A percentile compares a stretch with the other conserved stretches of the same genome.
These are phyloP conservation scores for Paramormyrops kingsleyae DNA, from an alignment of 2,113 vertebrate species.

Conservation along the genomic window DNA sequence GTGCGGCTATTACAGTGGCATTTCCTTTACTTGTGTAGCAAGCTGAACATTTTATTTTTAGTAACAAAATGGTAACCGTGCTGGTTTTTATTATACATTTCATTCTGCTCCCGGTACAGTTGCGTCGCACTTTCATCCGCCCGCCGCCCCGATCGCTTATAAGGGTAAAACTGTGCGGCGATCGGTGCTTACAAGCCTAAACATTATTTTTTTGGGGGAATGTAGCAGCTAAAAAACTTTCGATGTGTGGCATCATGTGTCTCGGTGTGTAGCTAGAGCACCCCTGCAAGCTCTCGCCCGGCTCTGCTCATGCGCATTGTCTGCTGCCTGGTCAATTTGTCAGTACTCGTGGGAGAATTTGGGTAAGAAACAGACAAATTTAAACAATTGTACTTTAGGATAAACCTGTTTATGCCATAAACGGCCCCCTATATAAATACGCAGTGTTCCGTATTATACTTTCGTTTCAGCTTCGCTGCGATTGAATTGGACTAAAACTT, in stretches of 20 bases:
- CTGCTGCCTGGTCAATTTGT: slow-evolving; percentile 45
- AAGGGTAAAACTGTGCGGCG: background rate
- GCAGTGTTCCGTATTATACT: slow-evolving; percentile 22
- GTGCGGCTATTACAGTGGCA: background rate
- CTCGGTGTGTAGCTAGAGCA: slow-evolving; percentile 27
- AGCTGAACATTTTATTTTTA: slow-evolving; percentile 33
- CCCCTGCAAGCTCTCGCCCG: slow-evolving; percentile 26
- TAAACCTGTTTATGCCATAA: slow-evolving; percentile 24
- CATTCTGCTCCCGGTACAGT: background rate
- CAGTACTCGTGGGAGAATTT: slow-evolving; percentile 54
- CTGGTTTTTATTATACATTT: slow-evolving; percentile 16
- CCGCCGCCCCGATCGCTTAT: background rate
- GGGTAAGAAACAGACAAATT: slow-evolving; percentile 50
- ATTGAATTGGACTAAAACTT: slow-evolving; percentile 39
- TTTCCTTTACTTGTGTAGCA: slow-evolving; percentile 12
- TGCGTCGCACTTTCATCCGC: background rate
- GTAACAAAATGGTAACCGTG: slow-evolving; percentile 28
- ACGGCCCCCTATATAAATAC: background rate
- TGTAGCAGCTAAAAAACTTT: slow-evolving; percentile 34
- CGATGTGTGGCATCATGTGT: slow-evolving; percentile 29
- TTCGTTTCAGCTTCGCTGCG: slow-evolving; percentile 26
- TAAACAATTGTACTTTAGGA: slow-evolving; percentile 38
- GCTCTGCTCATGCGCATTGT: slow-evolving; percentile 43
- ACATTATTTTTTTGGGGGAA: slow-evolving; percentile 8
- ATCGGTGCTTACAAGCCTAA: background rate